Evolutionary conservation across 2,888 invertebrate species (phyloP).

Genomic region (Rotaria sp.): DNA sequence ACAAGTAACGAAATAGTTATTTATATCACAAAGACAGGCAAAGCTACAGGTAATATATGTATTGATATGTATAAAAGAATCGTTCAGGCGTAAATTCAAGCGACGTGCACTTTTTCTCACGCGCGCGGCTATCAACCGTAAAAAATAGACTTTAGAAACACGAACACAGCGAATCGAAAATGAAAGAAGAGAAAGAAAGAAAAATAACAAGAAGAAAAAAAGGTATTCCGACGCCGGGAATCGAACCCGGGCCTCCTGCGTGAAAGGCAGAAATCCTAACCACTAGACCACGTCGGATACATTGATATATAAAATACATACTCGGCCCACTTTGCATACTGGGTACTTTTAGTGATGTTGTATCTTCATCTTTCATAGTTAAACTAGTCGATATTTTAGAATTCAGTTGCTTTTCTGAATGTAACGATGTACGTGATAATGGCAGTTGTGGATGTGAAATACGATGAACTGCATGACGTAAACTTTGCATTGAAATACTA

Average conservation of each 20-base stretch:
- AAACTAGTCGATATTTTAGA: not conserved
- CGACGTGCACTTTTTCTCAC: not conserved
- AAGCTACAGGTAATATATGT: not conserved
- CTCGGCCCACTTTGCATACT: not conserved
- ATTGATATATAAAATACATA: not conserved
- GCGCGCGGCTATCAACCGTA: not conserved
- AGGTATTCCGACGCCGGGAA: slow-evolving; percentile 1
- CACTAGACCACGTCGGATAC: slow-evolving; percentile 23
- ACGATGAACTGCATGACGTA: not conserved
- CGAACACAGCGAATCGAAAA: not conserved
- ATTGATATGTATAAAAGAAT: not conserved
- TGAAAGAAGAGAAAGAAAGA: no score
- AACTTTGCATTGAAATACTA: not conserved
- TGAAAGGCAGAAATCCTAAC: slow-evolving; percentile 24
- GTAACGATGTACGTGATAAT: not conserved
- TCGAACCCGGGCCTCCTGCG: slow-evolving; percentile 24
- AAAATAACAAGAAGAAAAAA: not conserved
- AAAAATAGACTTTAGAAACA: not conserved
- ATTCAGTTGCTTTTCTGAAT: not conserved
- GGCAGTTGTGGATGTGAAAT: not conserved
- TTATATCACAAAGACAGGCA: not conserved
- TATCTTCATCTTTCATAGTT: not conserved
- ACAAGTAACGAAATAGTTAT: not conserved
- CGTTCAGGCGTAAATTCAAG: not conserved
- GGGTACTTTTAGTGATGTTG: not conserved